Evolutionary conservation across 1,140 invertebrate genomes (phyloP), one percentile per base, ranked within the genome.

Genomic region (Trachelipus rathkii): DNA sequence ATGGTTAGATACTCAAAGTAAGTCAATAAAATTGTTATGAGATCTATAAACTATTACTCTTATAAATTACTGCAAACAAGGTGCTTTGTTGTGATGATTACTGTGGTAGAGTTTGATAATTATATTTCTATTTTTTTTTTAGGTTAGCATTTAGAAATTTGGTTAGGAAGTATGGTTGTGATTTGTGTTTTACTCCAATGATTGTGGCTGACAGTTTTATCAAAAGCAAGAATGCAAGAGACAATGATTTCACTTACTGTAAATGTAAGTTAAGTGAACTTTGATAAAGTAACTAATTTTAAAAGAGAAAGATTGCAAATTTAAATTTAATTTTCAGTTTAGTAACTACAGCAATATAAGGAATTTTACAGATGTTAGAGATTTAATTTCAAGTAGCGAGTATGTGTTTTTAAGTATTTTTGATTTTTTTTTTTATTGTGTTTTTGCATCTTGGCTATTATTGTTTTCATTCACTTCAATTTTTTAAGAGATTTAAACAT

Each of bases 1-100:
- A 98, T 97, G 95, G 95, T 98, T 53, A 89, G 95, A 82, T 98
- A 97, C 83, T 97, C 95, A 83, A 97, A 95, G 90, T 93, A 87
- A 87, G 87, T 23, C 7, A 11, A 71, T 10, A 10, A 10, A 8
- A 72, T n/a, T n/a, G 24, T 23, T 72, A 23, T 21, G 7, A 50
- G 8, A 23, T 71, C 13, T 15, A 68, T 13, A 74, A 75, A n/a
- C 24, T 33, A 21, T 19, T 9, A 67, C n/a, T 46, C 9, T 13
- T 15, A 15, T 23, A 15, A 15, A 60, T 50, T 53, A 78, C 45
- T 77, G 15, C 33, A 44, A 21, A 1, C 9, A n/a, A 46, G 11
- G 74, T 21, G 68, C 43, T 19, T 43, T 44, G 15, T 9, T 77
- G n/a, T 45, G 11, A 46, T 1, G 24, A 2, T 24, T 44, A 44